Base-by-base conservation (phyloP, 2,888 invertebrate genomes). In the Pyrochroa serraticornis region DNA sequence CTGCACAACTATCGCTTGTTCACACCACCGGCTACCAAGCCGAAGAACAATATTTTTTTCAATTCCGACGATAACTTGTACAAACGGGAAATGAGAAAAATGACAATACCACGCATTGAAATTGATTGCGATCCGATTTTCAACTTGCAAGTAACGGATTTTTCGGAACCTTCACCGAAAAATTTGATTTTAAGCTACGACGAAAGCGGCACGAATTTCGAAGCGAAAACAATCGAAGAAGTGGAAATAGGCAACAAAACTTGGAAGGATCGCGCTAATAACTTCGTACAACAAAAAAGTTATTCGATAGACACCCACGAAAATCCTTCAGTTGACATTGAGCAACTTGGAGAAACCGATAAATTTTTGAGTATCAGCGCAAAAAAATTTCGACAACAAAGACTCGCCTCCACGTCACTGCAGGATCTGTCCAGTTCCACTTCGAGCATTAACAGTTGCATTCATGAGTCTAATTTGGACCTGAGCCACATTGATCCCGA, bases 151-250 rank as follows among this genome's bases (percentile, higher is more conserved):
- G 75, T 79, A 6, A 79, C 78, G 3, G 78, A 80, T 69, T 80
- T 78, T 64, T 79, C 79, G 6, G 79, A 79, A 55, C 77, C 77
- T 3, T 66, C 66, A 37, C 79, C 79, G 7, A 78, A 74, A 68
- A 77, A 78, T 56, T 71, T 83, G 13, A 82, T 82, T 35, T 78
- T 83, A 42, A 80, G 79, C 39, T 74, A 75, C 51, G 75, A 74
- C 34, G 75, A 75, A 62, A 64, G 71, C 0, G 74, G 74, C 10
- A 70, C 64, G 6, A 68, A 62, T 30, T 77, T 79, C 50, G 78
- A 78, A 42, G 50, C 61, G 35, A 63, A 66, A 31, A 67, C 68
- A 55, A 62, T 71, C 6, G 72, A 73, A 46, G 69, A 67, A 6
- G 63, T 64, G 10, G 58, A 58, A 13, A 14, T 50, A 6, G 52